Base-by-base conservation (phyloP, 2,888 invertebrate species). In the Nomada lathburiana region DNA sequence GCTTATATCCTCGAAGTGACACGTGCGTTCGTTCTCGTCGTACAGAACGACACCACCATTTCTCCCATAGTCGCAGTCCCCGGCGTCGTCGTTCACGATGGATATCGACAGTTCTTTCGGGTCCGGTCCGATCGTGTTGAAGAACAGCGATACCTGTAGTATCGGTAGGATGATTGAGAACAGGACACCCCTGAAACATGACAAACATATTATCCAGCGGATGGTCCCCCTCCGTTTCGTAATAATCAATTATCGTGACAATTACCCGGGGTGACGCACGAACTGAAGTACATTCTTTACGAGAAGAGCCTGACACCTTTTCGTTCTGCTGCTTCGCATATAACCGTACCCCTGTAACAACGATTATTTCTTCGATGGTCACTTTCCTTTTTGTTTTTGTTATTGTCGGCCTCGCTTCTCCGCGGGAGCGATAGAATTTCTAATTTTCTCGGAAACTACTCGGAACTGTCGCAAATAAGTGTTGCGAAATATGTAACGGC, bases 91-190 rank as follows among this genome's bases (percentile, higher is more conserved):
- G 90, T 98, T 98, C 29, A 98, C 96, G 0, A 98, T 95, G 0
- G 96, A 98, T 53, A 98, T 89, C 67, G 95, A 95, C 0, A 98
- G 94, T 76, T 96, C 96, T 69, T 95, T 95, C 0, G 97, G 97
- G 89, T 98, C 97, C 67, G 96, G 96, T 0, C 98, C 98, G 70
- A 98, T 96, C 44, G 98, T 97, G 75, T 96, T 93, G 94, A 98
- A 97, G 94, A 98, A 98, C 53, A 97, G 95, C 57, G 96, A 94
- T 81, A 97, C 95, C 95, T 98, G 97, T 36, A 98, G 94, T 20
- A 98, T 94, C 18, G 98, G 98, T 91, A 98, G 97, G 75, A 97
- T 89, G 79, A 98, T 94, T 83, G 98, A 96, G 93, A 98, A 98
- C 83, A 97, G 94, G 44, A 98, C 94, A 53, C 98, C 97, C 10